Evolutionary conservation across 2,888 invertebrate species (phyloP), one percentile per base, ranked within the genome.

Genomic region (Polyommatus icarus): DNA sequence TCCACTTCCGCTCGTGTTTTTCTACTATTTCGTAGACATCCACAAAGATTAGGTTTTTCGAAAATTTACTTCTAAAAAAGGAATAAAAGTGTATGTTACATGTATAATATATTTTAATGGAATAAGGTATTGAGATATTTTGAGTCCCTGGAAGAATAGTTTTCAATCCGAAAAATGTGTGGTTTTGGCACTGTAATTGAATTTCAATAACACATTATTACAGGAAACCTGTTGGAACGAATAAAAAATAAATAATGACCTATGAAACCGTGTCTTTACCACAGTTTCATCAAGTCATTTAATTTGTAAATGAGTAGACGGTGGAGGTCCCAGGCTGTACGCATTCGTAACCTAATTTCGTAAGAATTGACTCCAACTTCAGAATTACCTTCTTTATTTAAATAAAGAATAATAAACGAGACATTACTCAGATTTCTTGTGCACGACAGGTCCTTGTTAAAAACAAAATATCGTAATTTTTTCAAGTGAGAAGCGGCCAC

Each of bases 291-390:
- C 73, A 24, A 73, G 46, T 40, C 24, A 73, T 73, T 73, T 73
- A 50, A 50, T 29, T 73, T 73, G 73, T 73, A 73, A 73, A 24
- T 50, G 73, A 50, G 73, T 24, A 50, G 50, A 15, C 46, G 24
- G 20, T 72, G 20, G 46, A 12, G 46, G 73, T 61, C 12, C 6
- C 46, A 46, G 46, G 73, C 6, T 46, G 73, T 73, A 73, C 46
- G 50, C 24, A 24, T 72, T 50, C 20, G 20, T 46, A 24, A 73
- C 73, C 6, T 50, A 12, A 73, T 50, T 46, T 46, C 24, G 15
- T 29, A 46, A 73, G 20, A 24, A 29, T 50, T 73, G 20, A 71
- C 71, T 71, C 18, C 71, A 71, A 71, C 29, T 71, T 71, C 36
- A 36, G n/a, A 71, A 71, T 18, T 71, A 71, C 71, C 36, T 71